Percentiles rank a stretch among this genome's conserved stretches.
phyloP scores from a whole-genome alignment of 2,888 invertebrate species.

The Idaea aversata region DNA sequence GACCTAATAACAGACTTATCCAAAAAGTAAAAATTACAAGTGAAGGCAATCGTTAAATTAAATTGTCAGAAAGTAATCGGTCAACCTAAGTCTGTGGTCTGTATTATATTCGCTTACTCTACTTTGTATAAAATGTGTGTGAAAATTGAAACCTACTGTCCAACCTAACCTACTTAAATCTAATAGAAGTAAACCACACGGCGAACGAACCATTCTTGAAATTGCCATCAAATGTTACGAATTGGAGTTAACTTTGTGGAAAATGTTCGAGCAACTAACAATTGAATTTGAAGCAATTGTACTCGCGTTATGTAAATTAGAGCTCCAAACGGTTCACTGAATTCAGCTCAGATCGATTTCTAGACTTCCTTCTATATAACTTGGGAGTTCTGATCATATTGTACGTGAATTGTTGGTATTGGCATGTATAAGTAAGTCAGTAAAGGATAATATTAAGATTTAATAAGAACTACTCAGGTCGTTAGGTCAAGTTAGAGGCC shows the following conservation, averaged over 20 bases:
- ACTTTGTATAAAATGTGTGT: not conserved
- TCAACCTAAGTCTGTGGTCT: too few species aligned
- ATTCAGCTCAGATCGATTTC: not conserved
- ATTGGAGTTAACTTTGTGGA: not conserved
- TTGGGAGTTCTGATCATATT: not conserved
- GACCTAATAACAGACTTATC: too few species aligned
- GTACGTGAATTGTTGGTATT: not conserved
- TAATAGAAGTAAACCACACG: not conserved
- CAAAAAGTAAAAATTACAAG: too few species aligned
- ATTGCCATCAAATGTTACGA: not conserved
- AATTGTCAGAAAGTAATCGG: too few species aligned
- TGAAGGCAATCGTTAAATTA: too few species aligned
- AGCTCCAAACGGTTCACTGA: not conserved
- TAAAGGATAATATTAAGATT: too few species aligned
- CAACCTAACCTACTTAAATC: not conserved
- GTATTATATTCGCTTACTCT: too few species aligned
- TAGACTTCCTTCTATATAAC: not conserved
- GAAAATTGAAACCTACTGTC: not conserved
- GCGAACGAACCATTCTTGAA: not conserved
- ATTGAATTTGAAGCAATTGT: not conserved
- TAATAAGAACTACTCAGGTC: too few species aligned
- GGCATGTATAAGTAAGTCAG: too few species aligned
- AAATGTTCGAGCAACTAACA: not conserved
- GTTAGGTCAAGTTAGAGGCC: too few species aligned
- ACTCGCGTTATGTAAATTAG: not conserved